Base-by-base conservation (phyloP, 2,888 invertebrate species). In the Troglohyphantes excavatus region DNA sequence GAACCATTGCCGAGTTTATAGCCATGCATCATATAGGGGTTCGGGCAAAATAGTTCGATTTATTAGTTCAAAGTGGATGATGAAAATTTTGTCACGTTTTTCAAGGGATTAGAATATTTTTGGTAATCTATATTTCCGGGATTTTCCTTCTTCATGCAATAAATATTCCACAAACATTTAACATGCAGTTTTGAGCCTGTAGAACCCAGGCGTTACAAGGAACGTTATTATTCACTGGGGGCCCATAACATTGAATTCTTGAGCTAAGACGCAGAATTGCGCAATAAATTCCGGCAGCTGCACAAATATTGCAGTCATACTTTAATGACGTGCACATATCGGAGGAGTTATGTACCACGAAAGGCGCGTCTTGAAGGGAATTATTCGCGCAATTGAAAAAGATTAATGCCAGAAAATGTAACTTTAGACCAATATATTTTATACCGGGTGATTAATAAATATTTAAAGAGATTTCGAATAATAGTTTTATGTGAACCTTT, bases 141-240 rank as follows among this genome's bases (percentile, higher is more conserved):
- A 83, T 84, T 76, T 65, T n/a, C 39, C 70, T 27, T 70, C 70
- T 70, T 29, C 63, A 63, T 67, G 75, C 84, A 75, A 84, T 84
- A 84, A 84, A 84, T 84, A 84, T 76, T 76, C 84, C 67, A 67
- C 53, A 84, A 84, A 84, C 84, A 84, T 84, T 84, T 84, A 84
- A 75, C 84, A 75, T 73, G 26, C 75, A 67, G 53, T 53, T 23
- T 65, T 6, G 13, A 13, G 6, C 59, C 21, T 19, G n/a, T 73
- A 39, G 73, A 65, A 13, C 65, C 53, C 17, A 19, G 75, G 67
- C 67, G 29, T 75, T 84, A 84, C 84, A 84, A 33, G 59, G 33
- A 33, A n/a, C 59, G 65, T 84, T 84, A 84, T 75, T 84, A 84
- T 84, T 84, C 84, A 84, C 73, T 19, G 39, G 84, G 84, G 84